Evolutionary conservation across 2,797 vertebrate species (phyloP).

Genomic region (Microctenopoma lineatum): DNA sequence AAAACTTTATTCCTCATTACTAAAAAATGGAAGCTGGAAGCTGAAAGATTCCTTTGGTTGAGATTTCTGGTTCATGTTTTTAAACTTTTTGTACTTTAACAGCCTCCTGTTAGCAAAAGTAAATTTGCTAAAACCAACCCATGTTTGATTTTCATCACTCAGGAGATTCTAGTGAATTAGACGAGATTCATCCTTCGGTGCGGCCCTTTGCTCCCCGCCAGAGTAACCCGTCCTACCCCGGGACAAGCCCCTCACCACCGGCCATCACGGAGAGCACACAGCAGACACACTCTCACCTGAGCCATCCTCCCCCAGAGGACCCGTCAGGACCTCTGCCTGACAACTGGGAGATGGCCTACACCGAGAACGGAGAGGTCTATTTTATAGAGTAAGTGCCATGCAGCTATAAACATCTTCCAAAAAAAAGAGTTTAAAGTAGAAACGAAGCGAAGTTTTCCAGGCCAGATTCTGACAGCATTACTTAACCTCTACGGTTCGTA

Average conservation of each 20-base stretch:
- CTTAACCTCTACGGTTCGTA: not conserved
- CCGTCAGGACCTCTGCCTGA: conserved; percentile 95
- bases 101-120: not conserved
- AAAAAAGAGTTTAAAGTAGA: too few relatives aligned
- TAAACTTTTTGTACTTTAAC: not conserved
- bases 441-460: not conserved
- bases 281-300: conserved; percentile 93
- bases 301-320: conserved; percentile 93
- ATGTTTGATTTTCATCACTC: conserved; percentile 21
- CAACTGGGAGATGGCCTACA: conserved; percentile 99
- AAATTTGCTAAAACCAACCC: not conserved
- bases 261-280: conserved; percentile 98
- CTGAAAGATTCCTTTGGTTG: too few relatives aligned
- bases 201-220: conserved; percentile 79
- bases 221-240: conserved; percentile 79
- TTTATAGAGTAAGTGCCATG: conserved; percentile 91
- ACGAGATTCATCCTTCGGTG: conserved; percentile 85
- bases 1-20: not conserved
- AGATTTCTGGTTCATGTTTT: not conserved
- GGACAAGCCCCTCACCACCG: conserved; percentile 82
- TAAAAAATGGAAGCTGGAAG: not conserved
- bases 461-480: too few relatives aligned
- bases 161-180: conserved; percentile 96
- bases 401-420: too few relatives aligned
- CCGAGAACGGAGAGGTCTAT: conserved; percentile 99